Evolutionary conservation across 2,113 vertebrate genomes (phyloP), one percentile per base, ranked within the genome.

Genomic region (Acrocephalus arundinaceus): DNA sequence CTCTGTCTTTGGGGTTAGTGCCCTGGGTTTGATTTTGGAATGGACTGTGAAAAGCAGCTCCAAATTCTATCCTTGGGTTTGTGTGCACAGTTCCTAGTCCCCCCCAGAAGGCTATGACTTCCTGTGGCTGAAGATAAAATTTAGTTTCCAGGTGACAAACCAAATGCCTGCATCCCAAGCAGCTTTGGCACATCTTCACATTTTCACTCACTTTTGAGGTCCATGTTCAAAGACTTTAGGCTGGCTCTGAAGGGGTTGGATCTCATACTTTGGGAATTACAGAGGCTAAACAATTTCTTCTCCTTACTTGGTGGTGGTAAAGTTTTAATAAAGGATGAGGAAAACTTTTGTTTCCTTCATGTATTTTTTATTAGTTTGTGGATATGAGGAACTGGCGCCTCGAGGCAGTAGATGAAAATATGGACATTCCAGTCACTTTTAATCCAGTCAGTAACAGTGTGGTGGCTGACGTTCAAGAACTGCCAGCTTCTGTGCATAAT

Each of bases 391-490:
- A 85, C 87, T 99, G 99, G 99, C 97, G 12, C 57, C 97, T 99
- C 94, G 97, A 99, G 96, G 98, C 96, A 1, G 54, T 68, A 6
- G 98, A 98, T 57, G 97, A 97, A 71, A 46, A 92, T 57, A 94
- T 90, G 46, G 96, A 97, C 68, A 90, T 99, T 77, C 95, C 98
- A 9, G 96, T 98, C 30, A 98, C 98, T 46, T 98, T 99, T 96
- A 99, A 99, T 96, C 96, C 97, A 3, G 96, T 97, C 97, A 99
- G 99, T 95, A 98, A 98, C 58, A 99, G 98, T 0, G 97, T 98
- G 79, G 99, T 99, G 55, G 99, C 99, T 15, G 99, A 99, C 87
- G 84, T 99, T 87, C 99, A 99, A 97, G 99, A 99, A 96, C 96
- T 99, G 76, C 98, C 98, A 13, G n/a, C 97, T 10, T 94, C 97